Evolutionary conservation across 2,797 vertebrate genomes (phyloP), one percentile per base, ranked within the genome.

Genomic region (Scleropages formosus): DNA sequence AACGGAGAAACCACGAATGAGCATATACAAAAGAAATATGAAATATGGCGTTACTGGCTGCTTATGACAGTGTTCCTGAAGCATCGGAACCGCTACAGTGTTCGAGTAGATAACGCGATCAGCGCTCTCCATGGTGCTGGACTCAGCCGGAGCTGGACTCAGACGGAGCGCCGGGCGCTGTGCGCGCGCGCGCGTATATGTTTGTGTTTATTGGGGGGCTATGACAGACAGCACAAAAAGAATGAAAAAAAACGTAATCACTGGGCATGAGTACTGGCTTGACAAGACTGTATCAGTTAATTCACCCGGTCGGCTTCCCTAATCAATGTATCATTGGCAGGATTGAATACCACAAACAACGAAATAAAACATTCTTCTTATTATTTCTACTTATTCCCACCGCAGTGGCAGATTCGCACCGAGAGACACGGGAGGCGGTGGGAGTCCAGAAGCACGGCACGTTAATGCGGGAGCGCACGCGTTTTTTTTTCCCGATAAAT

Each of bases 41-140:
- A 16, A 16, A 51, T 69, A 67, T 39, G 15, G 66, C 24, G 13
- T 44, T 20, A 18, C 39, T 67, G 18, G 51, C 22, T 47, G 24
- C 13, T 69, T 69, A 13, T 12, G 46, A 16, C 65, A 46, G 65
- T 49, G 24, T 8, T 46, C 16, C 20, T 27, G 8, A 67, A 69
- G 20, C 22, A 49, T 69, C 49, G 49, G 31, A 56, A n/a, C 26
- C 16, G 26, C 51, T 58, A 58, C 56, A 71, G 53, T 8, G 16
- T 71, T 27, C 68, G 24, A 9, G 26, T 22, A 26, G 12, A 68
- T 4, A 20, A 39, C 1, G 16, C 8, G 26, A n/a, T 39, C 62
- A 78, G 86, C 82, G 75, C 86, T 89, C 85, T 84, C 86, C 88
- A 74, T 68, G 77, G 76, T 85, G 69, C 85, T 83, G 27, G 53